These are phyloP conservation scores for Takifugu rubripes DNA, from an alignment of 2,797 vertebrate species.

Conservation along the genomic window DNA sequence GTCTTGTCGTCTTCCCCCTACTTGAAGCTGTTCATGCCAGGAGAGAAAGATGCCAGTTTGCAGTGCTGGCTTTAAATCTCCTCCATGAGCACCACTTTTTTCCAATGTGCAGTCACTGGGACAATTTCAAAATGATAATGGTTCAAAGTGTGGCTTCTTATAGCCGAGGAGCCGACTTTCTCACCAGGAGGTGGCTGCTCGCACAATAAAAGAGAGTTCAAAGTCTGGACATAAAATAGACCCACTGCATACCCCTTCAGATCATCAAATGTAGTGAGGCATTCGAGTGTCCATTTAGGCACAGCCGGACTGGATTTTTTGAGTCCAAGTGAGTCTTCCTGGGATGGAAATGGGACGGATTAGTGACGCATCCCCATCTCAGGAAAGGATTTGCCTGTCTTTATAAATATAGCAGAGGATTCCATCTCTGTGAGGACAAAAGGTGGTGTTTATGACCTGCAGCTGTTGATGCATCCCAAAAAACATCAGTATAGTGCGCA, in stretches of 20 bases:
- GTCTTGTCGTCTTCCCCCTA: conserved; percentile 32
- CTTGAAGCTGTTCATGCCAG: conserved; percentile 35
- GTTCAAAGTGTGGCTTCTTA: neutral
- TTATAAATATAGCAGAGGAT: no score
- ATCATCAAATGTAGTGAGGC: neutral
- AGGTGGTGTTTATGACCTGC: no score
- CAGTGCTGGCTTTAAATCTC: conserved; percentile 9
- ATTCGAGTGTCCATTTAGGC: neutral
- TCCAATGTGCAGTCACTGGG: no score
- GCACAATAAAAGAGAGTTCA: neutral
- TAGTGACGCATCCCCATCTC: neutral
- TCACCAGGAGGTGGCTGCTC: no score
- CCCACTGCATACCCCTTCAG: neutral
- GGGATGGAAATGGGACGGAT: neutral
- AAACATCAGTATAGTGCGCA: no score
- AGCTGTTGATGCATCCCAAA: no score
- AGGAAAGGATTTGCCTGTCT: no score
- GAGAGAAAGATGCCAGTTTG: conserved; percentile 44
- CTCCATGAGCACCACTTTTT: no score
- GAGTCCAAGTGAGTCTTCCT: neutral
- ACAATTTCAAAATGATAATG: neutral
- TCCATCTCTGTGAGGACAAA: no score
- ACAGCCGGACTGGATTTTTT: neutral
- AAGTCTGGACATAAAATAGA: neutral
- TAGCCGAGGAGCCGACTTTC: neutral